Base-by-base conservation (phyloP, 2,888 invertebrate genomes). In the Tromatobia lineatoria region DNA sequence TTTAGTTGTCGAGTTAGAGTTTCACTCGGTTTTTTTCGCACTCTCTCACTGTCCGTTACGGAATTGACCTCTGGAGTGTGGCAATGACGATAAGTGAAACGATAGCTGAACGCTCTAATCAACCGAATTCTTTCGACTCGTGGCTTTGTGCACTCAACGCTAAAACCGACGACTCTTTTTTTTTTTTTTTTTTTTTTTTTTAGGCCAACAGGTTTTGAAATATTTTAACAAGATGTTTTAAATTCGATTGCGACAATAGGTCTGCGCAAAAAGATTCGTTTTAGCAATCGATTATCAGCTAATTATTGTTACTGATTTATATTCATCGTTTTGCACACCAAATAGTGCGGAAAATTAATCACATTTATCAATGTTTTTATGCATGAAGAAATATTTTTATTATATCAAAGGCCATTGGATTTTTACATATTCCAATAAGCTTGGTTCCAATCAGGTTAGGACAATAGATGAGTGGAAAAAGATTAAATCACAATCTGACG, bases 1-100 rank as follows among this genome's bases (percentile, higher is more conserved):
- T 45, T 47, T 47, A 8, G 57, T 47, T 8, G 34, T 25, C 42
- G 23, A 38, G 70, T 34, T 52, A 20, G 23, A 71, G 25, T 59
- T 59, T 29, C 29, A 23, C 59, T 18, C 57, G 29, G 38, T 66
- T 52, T n/a, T n/a, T n/a, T n/a, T 45, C 25, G 7, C 45, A 54
- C 20, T 47, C n/a, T n/a, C 25, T 23, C 73, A 20, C 20, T 70
- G 45, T 29, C 25, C 67, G 20, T 38, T 50, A 59, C 50, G n/a
- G 29, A 81, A 70, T 47, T 76, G 82, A 82, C 76, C 82, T 82
- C 66, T 42, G 38, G 50, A 59, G 18, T 23, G 45, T 38, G 45
- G 29, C 79, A 64, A 64, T 45, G 57, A 80, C 69, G 67, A 80
- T 75, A 80, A 74, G 69, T 29, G 18, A 80, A 73, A 54, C 42